These are phyloP conservation scores for Dendrolimus kikuchii DNA, from an alignment of 1,140 invertebrate species.

Conservation along the genomic window DNA sequence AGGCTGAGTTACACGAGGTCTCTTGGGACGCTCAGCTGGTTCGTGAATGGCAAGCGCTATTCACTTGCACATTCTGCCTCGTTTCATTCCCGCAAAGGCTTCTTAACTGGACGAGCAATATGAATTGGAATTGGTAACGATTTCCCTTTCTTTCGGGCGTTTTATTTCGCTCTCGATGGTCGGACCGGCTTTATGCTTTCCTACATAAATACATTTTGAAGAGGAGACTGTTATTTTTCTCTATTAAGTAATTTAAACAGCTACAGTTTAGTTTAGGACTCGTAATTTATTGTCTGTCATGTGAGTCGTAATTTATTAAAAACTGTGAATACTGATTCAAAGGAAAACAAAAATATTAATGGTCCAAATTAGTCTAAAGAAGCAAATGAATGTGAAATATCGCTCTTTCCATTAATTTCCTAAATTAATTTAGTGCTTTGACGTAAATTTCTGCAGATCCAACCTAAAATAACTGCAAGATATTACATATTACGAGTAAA, in stretches of 20 bases:
- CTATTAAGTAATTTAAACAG: no score
- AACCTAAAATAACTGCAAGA: background rate
- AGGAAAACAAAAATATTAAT: no score
- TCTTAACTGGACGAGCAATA: slow-evolving; percentile 12
- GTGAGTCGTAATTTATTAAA: no score
- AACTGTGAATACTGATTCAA: no score
- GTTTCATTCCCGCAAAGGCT: slow-evolving; percentile 16
- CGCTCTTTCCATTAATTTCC: background rate
- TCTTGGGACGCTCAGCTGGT: slow-evolving; percentile 21
- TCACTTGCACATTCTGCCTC: slow-evolving; percentile 24
- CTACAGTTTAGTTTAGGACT: no score
- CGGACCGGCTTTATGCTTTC: no score
- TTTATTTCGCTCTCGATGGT: background rate
- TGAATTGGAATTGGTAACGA: slow-evolving; percentile 14
- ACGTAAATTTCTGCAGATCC: background rate
- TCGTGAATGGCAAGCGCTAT: slow-evolving; percentile 27
- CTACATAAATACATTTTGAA: no score
- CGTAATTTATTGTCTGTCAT: no score
- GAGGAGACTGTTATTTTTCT: no score
- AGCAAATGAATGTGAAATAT: background rate
- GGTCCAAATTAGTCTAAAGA: background rate
- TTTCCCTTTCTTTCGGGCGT: slow-evolving; percentile 10
- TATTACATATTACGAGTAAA: background rate
- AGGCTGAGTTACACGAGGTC: slow-evolving; percentile 12
- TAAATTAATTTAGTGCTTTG: background rate